phyloP scores from a whole-genome alignment of 2,113 vertebrate genomes.

The Oryzias curvinotus region DNA sequence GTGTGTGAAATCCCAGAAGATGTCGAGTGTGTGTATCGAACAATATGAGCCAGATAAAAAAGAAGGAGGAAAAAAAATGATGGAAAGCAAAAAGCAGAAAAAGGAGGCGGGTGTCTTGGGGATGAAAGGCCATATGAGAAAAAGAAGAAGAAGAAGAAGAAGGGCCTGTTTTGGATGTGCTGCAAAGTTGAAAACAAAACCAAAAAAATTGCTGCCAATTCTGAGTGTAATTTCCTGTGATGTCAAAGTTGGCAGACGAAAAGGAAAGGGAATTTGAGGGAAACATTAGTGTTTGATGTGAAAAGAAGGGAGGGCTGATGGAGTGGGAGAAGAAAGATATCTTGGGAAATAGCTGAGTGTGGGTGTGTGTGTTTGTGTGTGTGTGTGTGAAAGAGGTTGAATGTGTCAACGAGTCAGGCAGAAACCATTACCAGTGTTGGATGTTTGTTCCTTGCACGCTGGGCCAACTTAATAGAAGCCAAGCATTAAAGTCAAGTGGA shows the following conservation, averaged over 20 bases:
- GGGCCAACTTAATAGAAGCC: constrained; percentile 72
- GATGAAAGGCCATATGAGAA: constrained; percentile 52
- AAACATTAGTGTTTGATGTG: constrained; percentile 81
- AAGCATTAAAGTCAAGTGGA: constrained; percentile 71
- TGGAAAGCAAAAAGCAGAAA: constrained; percentile 26
- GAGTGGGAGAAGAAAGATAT: constrained; percentile 62
- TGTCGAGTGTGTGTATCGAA: constrained; percentile 13
- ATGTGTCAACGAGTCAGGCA: constrained; percentile 71
- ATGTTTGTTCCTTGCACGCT: constrained; percentile 67
- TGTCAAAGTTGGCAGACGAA: constrained; percentile 79
- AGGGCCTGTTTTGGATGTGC: constrained; percentile 60
- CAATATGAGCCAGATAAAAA: constrained; percentile 47
- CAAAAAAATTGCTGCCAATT: constrained; percentile 63
- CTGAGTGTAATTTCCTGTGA: constrained; percentile 79
- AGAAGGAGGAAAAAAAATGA: constrained; percentile 16
- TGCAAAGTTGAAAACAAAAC: constrained; percentile 62
- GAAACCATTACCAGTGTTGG: constrained; percentile 72
- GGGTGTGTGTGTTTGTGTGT: constrained; percentile 4
- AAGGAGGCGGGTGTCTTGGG: constrained; percentile 44
- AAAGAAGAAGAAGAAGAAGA: not conserved
- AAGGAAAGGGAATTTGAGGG: constrained; percentile 79
- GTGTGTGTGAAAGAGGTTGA: constrained; percentile 25
- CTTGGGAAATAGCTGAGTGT: constrained; percentile 70
- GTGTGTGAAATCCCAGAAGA: constrained; percentile 15
- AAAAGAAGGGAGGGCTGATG: constrained; percentile 58